Conservation (phyloP, 2,797 vertebrate species). For the Cyclopterus lumpus region DNA sequence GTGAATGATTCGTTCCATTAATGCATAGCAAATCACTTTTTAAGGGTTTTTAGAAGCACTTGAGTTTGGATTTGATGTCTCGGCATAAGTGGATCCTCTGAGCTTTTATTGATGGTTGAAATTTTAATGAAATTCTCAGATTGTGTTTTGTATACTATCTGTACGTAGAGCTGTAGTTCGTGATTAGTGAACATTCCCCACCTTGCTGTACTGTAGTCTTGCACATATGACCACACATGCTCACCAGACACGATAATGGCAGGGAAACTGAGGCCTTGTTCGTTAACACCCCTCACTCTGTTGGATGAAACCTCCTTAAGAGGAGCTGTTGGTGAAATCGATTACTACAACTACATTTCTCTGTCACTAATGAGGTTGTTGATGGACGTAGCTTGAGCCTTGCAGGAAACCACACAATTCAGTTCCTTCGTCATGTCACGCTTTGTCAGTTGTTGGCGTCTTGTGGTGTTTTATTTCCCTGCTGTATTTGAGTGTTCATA, state of each 20-base stretch:
- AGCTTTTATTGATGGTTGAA: slow-evolving; percentile 54
- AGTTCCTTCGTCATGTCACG: slow-evolving; percentile 23
- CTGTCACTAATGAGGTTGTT: slow-evolving; percentile 33
- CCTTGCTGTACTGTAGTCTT: slow-evolving; percentile 57
- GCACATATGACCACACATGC: slow-evolving; percentile 55
- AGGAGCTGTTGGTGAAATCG: not conserved
- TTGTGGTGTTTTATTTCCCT: slow-evolving; percentile 28
- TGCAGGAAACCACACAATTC: slow-evolving; percentile 29
- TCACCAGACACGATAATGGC: slow-evolving; percentile 55
- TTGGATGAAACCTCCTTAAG: slow-evolving; percentile 15
- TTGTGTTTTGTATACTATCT: slow-evolving; percentile 72
- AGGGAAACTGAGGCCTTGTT: slow-evolving; percentile 47
- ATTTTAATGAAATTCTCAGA: slow-evolving; percentile 56
- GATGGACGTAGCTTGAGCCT: slow-evolving; percentile 34
- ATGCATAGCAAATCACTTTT: slow-evolving; percentile 37
- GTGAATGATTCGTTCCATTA: slow-evolving; percentile 54
- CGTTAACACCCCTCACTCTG: slow-evolving; percentile 17
- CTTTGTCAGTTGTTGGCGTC: slow-evolving; percentile 38
- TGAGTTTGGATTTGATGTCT: slow-evolving; percentile 60
- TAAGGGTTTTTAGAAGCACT: slow-evolving; percentile 47
- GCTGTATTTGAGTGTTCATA: slow-evolving; percentile 50
- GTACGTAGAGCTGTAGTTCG: slow-evolving; percentile 76
- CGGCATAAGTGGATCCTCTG: slow-evolving; percentile 48
- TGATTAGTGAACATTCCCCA: slow-evolving; percentile 71
- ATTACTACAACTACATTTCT: slow-evolving; percentile 11